Percentiles rank a stretch among this genome's conserved stretches.
Conservation (phyloP, 2,113 vertebrate genomes). For the Todiramphus chloris region DNA sequence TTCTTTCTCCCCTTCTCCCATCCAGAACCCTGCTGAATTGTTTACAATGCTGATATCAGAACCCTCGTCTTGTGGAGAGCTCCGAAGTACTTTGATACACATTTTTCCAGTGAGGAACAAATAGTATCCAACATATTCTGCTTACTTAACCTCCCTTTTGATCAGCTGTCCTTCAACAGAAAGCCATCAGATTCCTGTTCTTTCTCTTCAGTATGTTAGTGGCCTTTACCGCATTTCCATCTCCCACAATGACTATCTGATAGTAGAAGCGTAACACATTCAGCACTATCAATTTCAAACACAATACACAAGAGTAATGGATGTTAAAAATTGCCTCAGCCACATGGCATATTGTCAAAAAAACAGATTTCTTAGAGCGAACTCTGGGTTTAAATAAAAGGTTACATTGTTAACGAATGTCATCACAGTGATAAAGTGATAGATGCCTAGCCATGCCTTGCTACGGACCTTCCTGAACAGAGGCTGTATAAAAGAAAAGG, state of each 20-base stretch:
- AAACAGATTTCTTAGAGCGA: slow-evolving; percentile 27
- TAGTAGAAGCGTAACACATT: not conserved
- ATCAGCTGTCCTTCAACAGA: not conserved
- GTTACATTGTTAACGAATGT: slow-evolving; percentile 40
- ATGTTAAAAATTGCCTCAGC: slow-evolving; percentile 36
- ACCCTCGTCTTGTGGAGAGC: not conserved
- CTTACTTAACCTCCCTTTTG: slow-evolving; percentile 41
- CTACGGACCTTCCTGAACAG: not conserved
- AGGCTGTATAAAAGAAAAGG: not conserved
- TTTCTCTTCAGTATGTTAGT: not conserved
- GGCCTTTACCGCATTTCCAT: not conserved
- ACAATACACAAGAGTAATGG: slow-evolving; percentile 44
- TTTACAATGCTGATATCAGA: not conserved
- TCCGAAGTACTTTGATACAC: not conserved
- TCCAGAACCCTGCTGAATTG: not conserved
- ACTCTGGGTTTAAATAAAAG: slow-evolving; percentile 38
- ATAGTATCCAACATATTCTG: not conserved
- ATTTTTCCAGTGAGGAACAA: not conserved
- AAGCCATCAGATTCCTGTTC: slow-evolving; percentile 23
- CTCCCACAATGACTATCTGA: not conserved
- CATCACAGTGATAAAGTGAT: not conserved
- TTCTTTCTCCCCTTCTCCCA: not conserved
- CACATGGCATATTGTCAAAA: slow-evolving; percentile 16
- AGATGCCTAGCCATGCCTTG: not conserved
- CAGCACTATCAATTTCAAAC: slow-evolving; percentile 38